A percentile compares a stretch with the other conserved stretches of the same genome.
phyloP scores from a whole-genome alignment of 2,113 vertebrate genomes.

The Pterophyllum scalare region DNA sequence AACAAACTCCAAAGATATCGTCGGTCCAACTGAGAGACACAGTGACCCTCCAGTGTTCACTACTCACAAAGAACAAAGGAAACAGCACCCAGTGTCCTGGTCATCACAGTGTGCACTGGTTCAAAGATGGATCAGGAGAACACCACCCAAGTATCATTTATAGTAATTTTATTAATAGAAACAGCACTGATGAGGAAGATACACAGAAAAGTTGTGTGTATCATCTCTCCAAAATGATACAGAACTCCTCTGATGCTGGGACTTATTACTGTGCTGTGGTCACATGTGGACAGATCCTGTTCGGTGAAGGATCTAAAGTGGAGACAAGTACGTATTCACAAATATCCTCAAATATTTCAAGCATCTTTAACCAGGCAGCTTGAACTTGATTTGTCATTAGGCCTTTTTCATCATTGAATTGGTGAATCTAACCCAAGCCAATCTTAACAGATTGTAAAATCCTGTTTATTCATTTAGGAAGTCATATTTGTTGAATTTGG shows the following conservation, averaged over 20 bases:
- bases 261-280: too few species aligned
- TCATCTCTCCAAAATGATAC: too few species aligned
- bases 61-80: slow-evolving; percentile 26
- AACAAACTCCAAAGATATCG: slow-evolving; percentile 12
- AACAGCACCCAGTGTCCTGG: slow-evolving; percentile 22
- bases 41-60: slow-evolving; percentile 52
- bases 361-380: neutral
- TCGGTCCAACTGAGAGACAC: slow-evolving; percentile 24
- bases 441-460: too few species aligned
- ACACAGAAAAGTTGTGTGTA: too few species aligned
- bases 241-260: too few species aligned
- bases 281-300: too few species aligned
- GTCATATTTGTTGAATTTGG: too few species aligned
- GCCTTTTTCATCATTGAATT: too few species aligned
- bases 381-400: too few species aligned
- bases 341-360: neutral
- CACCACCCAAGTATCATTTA: slow-evolving; percentile 28
- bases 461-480: too few species aligned
- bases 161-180: neutral
- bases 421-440: too few species aligned
- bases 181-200: neutral
- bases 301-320: too few species aligned
- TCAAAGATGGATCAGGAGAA: slow-evolving; percentile 32
- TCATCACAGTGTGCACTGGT: slow-evolving; percentile 34
- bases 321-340: neutral